Evolutionary conservation across 2,113 vertebrate genomes (phyloP).

Genomic region (Oxyruncus cristatus): DNA sequence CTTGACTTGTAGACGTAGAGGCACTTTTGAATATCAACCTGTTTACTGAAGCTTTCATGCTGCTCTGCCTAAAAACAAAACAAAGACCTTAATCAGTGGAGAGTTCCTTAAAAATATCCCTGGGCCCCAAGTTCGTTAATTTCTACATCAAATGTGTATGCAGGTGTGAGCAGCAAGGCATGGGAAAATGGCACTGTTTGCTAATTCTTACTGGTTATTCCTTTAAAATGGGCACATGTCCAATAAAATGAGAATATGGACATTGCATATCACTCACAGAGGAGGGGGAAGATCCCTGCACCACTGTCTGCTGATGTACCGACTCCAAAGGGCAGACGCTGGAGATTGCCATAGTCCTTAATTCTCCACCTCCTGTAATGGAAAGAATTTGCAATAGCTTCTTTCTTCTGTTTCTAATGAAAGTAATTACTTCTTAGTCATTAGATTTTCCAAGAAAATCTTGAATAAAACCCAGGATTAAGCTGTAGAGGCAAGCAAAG

Average conservation of each 20-base stretch:
- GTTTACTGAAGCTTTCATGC: not conserved
- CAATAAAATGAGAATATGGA: not conserved
- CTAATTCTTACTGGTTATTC: not conserved
- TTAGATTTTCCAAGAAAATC: not conserved
- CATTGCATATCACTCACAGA: not conserved
- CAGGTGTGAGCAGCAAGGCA: not conserved
- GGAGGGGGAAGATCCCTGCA: not conserved
- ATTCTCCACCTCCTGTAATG: not conserved
- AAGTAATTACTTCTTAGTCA: not conserved
- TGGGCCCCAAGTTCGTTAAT: not conserved
- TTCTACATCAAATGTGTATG: not conserved
- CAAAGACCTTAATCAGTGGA: not conserved
- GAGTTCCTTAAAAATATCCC: not conserved
- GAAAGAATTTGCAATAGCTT: not conserved
- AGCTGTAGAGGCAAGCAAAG: not conserved
- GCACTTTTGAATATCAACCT: not conserved
- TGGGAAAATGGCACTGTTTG: not conserved
- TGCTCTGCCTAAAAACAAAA: not conserved
- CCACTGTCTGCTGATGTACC: not conserved
- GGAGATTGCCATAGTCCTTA: not conserved
- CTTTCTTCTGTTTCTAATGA: not conserved
- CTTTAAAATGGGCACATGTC: not conserved
- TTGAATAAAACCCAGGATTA: not conserved
- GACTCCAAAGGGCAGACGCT: not conserved
- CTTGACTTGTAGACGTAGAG: not conserved